A percentile compares a stretch with the other conserved stretches of the same genome.
Conservation (phyloP, 2,113 vertebrate genomes). For the Eulacestoma nigropectus region DNA sequence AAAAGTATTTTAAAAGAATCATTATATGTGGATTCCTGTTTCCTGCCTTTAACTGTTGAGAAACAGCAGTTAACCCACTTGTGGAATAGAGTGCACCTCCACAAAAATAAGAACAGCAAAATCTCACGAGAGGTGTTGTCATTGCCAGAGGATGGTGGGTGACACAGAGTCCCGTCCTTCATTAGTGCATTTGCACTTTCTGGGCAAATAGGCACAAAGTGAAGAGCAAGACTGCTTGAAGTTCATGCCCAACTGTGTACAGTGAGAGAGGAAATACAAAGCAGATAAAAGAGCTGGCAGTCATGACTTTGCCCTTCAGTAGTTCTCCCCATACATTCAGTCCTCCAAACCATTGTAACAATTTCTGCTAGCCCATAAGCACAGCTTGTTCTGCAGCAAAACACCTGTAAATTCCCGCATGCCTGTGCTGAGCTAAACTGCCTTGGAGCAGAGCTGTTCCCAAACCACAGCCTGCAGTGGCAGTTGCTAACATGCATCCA, state of each 20-base stretch:
- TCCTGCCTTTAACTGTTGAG: background rate
- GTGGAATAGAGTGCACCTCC: background rate
- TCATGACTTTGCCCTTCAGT: background rate
- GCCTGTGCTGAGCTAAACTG: background rate
- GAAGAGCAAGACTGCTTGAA: background rate
- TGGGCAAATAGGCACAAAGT: rapidly evolving
- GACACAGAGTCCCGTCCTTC: background rate
- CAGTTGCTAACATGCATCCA: background rate
- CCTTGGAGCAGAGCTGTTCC: background rate
- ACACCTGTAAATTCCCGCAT: background rate
- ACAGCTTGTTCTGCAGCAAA: background rate
- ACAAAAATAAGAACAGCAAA: background rate
- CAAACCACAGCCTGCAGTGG: background rate
- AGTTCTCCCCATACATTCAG: background rate
- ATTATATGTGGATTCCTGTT: background rate
- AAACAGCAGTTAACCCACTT: background rate
- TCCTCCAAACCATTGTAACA: rapidly evolving
- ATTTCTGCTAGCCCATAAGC: background rate
- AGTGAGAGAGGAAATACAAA: background rate
- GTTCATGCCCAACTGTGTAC: background rate
- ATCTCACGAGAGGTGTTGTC: background rate
- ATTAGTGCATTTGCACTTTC: background rate
- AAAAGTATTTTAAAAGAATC: background rate
- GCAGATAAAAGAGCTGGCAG: background rate
- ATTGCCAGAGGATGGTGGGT: background rate